These are phyloP conservation scores for Torymus texanus DNA, from an alignment of 2,888 invertebrate genomes.

Conservation along the genomic window DNA sequence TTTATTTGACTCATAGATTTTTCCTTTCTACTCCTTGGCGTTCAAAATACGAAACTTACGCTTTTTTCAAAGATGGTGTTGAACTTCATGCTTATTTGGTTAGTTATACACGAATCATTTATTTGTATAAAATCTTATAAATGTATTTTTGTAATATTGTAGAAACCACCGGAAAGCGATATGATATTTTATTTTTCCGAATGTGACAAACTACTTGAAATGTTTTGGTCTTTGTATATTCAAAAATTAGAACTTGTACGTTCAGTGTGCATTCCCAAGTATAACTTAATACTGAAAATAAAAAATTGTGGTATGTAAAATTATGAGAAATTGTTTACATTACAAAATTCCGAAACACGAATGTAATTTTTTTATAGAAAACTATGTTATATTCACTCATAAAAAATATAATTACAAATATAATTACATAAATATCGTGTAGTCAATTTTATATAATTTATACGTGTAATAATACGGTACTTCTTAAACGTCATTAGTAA, in stretches of 20 bases:
- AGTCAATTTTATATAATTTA: constrained; percentile 40
- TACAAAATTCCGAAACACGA: constrained; percentile 34
- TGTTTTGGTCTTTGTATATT: constrained; percentile 65
- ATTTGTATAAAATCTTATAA: constrained; percentile 36
- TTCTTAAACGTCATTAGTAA: constrained; percentile 34
- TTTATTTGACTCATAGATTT: constrained; percentile 64
- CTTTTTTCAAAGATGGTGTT: constrained; percentile 64
- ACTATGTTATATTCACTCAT: constrained; percentile 57
- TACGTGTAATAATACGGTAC: constrained; percentile 27
- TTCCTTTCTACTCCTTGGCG: constrained; percentile 64
- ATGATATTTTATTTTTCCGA: constrained; percentile 65
- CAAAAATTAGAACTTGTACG: constrained; percentile 66
- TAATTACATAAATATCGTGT: constrained; percentile 56
- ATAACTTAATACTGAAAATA: constrained; percentile 60
- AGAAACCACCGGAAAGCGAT: constrained; percentile 67
- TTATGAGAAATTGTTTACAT: constrained; percentile 26
- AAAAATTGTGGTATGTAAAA: constrained; percentile 42
- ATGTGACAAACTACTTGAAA: constrained; percentile 62
- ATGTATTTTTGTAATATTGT: constrained; percentile 54
- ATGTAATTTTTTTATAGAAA: constrained; percentile 53
- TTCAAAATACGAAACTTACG: constrained; percentile 62
- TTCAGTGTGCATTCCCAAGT: constrained; percentile 63
- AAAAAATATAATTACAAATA: constrained; percentile 58
- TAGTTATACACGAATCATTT: constrained; percentile 53
- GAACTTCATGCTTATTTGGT: constrained; percentile 65